Evolutionary conservation across 2,888 invertebrate species (phyloP).

Genomic region (Chrysolina oricalcia): DNA sequence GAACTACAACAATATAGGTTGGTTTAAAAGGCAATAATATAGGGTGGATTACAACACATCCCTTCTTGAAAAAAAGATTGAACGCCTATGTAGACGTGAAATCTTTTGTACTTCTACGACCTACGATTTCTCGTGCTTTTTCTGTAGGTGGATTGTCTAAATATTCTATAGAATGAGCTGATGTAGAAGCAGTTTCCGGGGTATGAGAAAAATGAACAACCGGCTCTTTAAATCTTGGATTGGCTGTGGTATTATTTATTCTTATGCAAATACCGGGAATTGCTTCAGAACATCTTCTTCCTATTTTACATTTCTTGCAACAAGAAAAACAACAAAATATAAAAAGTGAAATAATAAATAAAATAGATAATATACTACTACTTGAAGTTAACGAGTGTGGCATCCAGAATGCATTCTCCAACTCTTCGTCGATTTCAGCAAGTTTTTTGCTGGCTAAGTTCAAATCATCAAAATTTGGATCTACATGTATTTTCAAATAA

Average conservation of each 20-base stretch:
- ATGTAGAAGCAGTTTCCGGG: conserved; percentile 1
- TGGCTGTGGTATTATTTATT: conserved; percentile 22
- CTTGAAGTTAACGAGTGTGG: conserved; percentile 17
- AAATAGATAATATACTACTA: conserved; percentile 4
- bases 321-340: conserved; percentile 32
- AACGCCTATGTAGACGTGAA: conserved; percentile 45
- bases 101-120: conserved; percentile 21
- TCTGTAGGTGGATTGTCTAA: neutral
- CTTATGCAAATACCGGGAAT: conserved; percentile 29
- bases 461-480: conserved; percentile 37
- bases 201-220: neutral
- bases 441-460: conserved; percentile 33
- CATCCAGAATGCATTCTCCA: conserved; percentile 19
- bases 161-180: neutral
- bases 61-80: conserved; percentile 44
- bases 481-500: conserved; percentile 22
- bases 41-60: neutral
- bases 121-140: conserved; percentile 15
- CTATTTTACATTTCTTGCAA: conserved; percentile 27
- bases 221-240: neutral
- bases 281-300: conserved; percentile 25
- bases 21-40: neutral
- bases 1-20: too few relatives aligned
- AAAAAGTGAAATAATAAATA: conserved; percentile 19
- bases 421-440: conserved; percentile 24